Evolutionary conservation across 2,888 invertebrate genomes (phyloP).

Genomic region (Dioctria linearis): DNA sequence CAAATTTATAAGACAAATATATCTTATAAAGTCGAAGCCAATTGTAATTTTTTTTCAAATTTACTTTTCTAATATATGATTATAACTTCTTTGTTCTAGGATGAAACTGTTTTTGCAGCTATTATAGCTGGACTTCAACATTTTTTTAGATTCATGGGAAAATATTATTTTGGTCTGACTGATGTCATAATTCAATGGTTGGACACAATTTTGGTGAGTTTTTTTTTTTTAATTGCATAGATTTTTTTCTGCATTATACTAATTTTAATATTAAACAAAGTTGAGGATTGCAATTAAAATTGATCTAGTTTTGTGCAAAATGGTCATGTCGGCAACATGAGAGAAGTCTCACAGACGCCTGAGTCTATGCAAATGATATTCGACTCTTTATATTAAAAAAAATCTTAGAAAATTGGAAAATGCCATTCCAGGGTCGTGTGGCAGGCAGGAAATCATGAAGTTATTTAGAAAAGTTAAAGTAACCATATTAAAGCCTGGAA

Average conservation of each 20-base stretch:
- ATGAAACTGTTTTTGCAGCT: not conserved
- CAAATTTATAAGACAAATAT: not conserved
- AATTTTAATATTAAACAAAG: not conserved
- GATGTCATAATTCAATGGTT: not conserved
- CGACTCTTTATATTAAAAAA: no score
- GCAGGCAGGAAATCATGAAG: no score
- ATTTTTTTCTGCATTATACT: not conserved
- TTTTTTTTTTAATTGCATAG: not conserved
- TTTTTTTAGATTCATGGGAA: not conserved
- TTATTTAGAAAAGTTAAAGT: no score
- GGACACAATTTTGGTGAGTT: conserved; percentile 22
- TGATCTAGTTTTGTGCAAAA: no score
- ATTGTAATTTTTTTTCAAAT: conserved; percentile 1
- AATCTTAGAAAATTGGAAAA: no score
- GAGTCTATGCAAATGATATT: no score
- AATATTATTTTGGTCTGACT: not conserved
- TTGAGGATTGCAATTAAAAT: no score
- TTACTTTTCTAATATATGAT: not conserved
- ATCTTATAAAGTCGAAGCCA: not conserved
- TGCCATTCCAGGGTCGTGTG: no score
- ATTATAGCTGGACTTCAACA: not conserved
- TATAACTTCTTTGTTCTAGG: not conserved
- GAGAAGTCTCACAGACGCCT: no score
- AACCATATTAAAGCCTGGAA: no score
- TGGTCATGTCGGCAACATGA: no score